Evolutionary conservation across 2,113 vertebrate genomes (phyloP).

Genomic region (Paramisgurnus dabryanus): DNA sequence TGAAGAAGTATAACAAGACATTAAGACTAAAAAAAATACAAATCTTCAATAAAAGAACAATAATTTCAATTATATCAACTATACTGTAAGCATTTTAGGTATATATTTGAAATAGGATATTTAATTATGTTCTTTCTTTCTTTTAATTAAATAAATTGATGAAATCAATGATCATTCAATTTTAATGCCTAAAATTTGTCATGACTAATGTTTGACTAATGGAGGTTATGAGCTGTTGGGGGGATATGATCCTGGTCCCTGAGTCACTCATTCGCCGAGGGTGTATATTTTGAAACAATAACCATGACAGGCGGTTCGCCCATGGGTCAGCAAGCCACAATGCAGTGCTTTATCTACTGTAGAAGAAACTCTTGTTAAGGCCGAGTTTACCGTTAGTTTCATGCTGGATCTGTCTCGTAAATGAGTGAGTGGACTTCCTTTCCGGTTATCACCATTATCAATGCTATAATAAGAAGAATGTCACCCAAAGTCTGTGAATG

Average conservation of each 20-base stretch:
- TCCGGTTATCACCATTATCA: constrained; percentile 55
- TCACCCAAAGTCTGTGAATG: constrained; percentile 39
- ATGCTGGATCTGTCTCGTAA: constrained; percentile 62
- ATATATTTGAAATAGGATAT: too few relatives aligned
- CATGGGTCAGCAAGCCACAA: constrained; percentile 58
- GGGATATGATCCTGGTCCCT: constrained; percentile 43
- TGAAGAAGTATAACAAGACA: too few relatives aligned
- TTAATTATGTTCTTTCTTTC: background rate
- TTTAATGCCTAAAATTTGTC: constrained; percentile 34
- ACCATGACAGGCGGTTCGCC: constrained; percentile 58
- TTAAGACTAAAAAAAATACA: too few relatives aligned
- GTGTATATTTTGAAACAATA: constrained; percentile 54
- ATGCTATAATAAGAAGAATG: constrained; percentile 43
- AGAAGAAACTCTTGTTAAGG: constrained; percentile 61
- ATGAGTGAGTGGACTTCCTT: constrained; percentile 60
- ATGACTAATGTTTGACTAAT: constrained; percentile 75
- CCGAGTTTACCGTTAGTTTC: constrained; percentile 59
- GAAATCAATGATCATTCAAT: constrained; percentile 1
- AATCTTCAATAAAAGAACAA: too few relatives aligned
- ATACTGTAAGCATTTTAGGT: too few relatives aligned
- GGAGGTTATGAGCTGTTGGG: constrained; percentile 41
- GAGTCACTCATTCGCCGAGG: constrained; percentile 63
- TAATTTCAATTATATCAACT: too few relatives aligned
- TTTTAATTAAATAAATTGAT: constrained; percentile 5
- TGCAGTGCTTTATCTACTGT: constrained; percentile 62